phyloP scores from a whole-genome alignment of 2,113 vertebrate species.

The Prochilodus magdalenae region DNA sequence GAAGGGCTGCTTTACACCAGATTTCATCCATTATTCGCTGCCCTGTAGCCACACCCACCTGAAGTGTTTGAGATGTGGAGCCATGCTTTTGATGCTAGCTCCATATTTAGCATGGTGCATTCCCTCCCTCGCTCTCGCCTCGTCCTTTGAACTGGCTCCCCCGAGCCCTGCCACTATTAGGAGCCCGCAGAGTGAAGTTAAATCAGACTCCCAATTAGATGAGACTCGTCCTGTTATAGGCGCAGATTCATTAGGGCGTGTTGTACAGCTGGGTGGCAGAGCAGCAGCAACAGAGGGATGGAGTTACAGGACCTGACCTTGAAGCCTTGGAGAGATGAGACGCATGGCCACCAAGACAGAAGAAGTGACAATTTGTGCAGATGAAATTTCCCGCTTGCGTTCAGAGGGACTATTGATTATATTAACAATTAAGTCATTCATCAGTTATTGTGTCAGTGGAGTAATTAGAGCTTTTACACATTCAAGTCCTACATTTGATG shows the following conservation, averaged over 20 bases:
- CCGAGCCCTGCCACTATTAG: conserved; percentile 44
- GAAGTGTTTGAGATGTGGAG: conserved; percentile 42
- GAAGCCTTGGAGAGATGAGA: conserved; percentile 33
- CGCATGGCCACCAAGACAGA: not conserved
- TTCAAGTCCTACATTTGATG: too few relatives aligned
- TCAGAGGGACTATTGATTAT: not conserved
- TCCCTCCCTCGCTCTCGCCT: conserved; percentile 39
- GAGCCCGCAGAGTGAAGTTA: conserved; percentile 53
- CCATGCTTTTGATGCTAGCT: conserved; percentile 50
- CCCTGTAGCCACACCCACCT: conserved; percentile 34
- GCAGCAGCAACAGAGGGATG: conserved; percentile 50
- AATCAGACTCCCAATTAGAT: conserved; percentile 67
- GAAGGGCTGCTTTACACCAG: not conserved
- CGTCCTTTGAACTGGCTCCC: conserved; percentile 60
- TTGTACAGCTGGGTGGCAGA: conserved; percentile 56
- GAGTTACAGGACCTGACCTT: conserved; percentile 57
- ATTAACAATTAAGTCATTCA: not conserved
- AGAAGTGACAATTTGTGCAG: not conserved
- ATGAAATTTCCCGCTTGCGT: conserved; percentile 14
- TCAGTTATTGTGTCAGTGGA: not conserved
- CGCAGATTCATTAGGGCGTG: conserved; percentile 55
- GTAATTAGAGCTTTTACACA: not conserved
- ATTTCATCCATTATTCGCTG: not conserved
- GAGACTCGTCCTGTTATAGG: conserved; percentile 50
- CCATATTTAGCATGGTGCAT: conserved; percentile 47